Evolutionary conservation across 2,797 vertebrate species (phyloP).

Genomic region (Lycodopsis pacificus): DNA sequence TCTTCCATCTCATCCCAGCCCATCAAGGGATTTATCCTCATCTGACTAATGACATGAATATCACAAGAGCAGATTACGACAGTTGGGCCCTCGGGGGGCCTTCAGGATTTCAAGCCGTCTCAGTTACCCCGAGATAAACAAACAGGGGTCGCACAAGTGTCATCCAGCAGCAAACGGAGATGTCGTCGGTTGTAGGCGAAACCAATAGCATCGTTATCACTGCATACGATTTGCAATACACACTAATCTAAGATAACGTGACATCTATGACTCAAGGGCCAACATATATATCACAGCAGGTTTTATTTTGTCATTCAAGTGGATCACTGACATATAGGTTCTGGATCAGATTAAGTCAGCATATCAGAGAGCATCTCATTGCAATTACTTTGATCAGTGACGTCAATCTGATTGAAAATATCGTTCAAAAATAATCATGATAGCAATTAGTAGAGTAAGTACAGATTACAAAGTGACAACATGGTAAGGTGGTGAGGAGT

Average conservation of each 20-base stretch:
- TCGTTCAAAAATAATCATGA: not conserved
- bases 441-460: not conserved
- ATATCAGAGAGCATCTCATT: slow-evolving; percentile 1
- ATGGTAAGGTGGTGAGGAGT: not conserved
- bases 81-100: slow-evolving; percentile 43
- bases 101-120: slow-evolving; percentile 24
- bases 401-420: not conserved
- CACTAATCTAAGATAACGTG: slow-evolving; percentile 8
- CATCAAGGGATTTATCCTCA: slow-evolving; percentile 77
- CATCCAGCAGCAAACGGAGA: slow-evolving; percentile 35
- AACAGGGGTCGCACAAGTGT: slow-evolving; percentile 52
- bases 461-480: not conserved
- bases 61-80: slow-evolving; percentile 28
- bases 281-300: slow-evolving; percentile 13
- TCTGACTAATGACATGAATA: slow-evolving; percentile 76
- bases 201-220: slow-evolving; percentile 40
- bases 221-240: slow-evolving; percentile 12
- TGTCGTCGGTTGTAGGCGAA: slow-evolving; percentile 1
- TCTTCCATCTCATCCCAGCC: too few species aligned
- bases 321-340: slow-evolving; percentile 16
- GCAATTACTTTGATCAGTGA: slow-evolving; percentile 3
- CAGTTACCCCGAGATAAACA: slow-evolving; percentile 52
- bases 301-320: slow-evolving; percentile 15
- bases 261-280: not conserved
- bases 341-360: not conserved